These are phyloP conservation scores for Carcinoscorpius rotundicauda DNA, from an alignment of 1,140 invertebrate species.

Conservation along the genomic window DNA sequence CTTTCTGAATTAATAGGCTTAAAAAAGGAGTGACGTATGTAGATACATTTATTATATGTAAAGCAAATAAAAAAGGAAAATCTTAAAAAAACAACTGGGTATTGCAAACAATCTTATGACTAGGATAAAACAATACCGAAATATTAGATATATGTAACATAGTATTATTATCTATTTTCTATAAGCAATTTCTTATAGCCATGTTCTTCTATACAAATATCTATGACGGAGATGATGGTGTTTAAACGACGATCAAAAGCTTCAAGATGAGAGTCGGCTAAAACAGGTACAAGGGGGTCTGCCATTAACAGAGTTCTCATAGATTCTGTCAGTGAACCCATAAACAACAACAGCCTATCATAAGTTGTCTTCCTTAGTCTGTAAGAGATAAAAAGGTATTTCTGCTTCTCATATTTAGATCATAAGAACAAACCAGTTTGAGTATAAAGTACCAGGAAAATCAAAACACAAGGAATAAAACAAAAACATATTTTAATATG, in stretches of 20 bases:
- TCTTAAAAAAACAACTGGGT: no score
- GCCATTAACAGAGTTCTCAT: conserved; percentile 37
- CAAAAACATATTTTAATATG: no score
- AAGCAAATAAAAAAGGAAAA: no score
- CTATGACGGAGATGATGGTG: conserved; percentile 55
- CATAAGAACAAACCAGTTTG: no score
- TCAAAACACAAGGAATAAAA: no score
- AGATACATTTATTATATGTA: no score
- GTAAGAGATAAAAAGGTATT: conserved; percentile 10
- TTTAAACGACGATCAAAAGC: conserved; percentile 66
- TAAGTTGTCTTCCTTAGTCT: conserved; percentile 51
- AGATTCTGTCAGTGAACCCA: conserved; percentile 42
- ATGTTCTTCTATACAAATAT: conserved; percentile 46
- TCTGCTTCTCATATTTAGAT: background rate
- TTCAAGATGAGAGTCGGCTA: conserved; percentile 56
- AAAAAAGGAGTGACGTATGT: no score
- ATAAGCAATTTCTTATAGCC: conserved; percentile 14
- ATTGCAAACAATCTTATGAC: no score
- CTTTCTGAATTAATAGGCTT: no score
- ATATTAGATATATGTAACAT: no score
- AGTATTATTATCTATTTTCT: conserved; percentile 6
- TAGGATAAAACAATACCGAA: no score
- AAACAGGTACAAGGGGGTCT: conserved; percentile 45
- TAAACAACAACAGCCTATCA: conserved; percentile 51
- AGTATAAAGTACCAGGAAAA: no score